Conservation (phyloP, 2,888 invertebrate species). For the Sycophila texana region DNA sequence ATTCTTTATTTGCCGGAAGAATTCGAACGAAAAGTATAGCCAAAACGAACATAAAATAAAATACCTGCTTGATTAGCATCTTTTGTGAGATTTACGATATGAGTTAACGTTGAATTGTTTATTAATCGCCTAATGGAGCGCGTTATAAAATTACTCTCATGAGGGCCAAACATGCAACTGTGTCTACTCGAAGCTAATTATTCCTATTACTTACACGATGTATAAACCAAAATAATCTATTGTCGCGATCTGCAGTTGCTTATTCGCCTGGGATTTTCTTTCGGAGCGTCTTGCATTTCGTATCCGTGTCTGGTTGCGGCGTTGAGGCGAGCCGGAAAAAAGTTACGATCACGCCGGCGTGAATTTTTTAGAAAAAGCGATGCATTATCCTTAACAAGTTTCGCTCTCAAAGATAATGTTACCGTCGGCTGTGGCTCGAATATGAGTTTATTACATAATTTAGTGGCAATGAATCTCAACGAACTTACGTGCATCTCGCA, state of each 20-base stretch:
- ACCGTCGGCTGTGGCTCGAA: slow-evolving; percentile 39
- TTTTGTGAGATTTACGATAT: too few species aligned
- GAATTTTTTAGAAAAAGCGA: slow-evolving; percentile 45
- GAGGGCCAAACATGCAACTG: slow-evolving; percentile 12
- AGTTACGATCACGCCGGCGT: slow-evolving; percentile 34
- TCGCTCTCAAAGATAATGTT: slow-evolving; percentile 40
- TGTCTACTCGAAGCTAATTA: background rate
- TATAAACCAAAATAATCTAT: slow-evolving; percentile 1
- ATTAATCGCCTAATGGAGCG: background rate
- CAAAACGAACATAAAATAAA: too few species aligned
- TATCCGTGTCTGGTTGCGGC: background rate
- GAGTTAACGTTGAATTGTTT: too few species aligned
- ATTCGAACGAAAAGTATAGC: too few species aligned
- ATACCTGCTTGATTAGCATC: too few species aligned
- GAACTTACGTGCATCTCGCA: slow-evolving; percentile 26
- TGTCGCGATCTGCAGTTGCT: slow-evolving; percentile 6
- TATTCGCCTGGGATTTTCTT: background rate
- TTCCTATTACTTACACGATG: background rate
- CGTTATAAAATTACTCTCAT: background rate
- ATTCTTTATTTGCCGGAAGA: too few species aligned
- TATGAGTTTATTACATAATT: slow-evolving; percentile 54
- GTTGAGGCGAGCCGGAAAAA: background rate
- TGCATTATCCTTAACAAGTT: slow-evolving; percentile 54
- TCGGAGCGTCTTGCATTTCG: background rate
- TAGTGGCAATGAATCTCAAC: slow-evolving; percentile 55